Conservation (phyloP, 2,888 invertebrate species). For the Hesperia comma region DNA sequence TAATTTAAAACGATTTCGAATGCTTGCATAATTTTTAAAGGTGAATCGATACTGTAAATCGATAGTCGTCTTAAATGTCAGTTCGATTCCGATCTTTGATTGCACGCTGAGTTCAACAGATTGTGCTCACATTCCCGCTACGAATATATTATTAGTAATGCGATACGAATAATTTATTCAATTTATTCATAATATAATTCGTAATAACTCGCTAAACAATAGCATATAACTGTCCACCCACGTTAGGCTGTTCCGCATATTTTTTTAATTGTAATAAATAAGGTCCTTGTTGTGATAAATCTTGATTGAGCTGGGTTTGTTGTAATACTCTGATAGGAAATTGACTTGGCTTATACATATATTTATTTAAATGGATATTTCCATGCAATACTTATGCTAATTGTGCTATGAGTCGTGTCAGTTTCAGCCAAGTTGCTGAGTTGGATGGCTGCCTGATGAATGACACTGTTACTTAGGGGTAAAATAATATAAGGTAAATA, state of each 20-base stretch:
- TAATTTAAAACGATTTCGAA: slow-evolving; percentile 36
- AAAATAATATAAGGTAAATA: too few relatives aligned
- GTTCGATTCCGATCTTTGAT: slow-evolving; percentile 47
- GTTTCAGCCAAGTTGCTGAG: too few relatives aligned
- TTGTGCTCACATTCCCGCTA: slow-evolving; percentile 44
- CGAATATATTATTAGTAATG: slow-evolving; percentile 35
- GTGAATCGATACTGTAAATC: slow-evolving; percentile 43
- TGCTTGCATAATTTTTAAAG: slow-evolving; percentile 41
- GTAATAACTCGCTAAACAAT: slow-evolving; percentile 34
- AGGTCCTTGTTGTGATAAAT: slow-evolving; percentile 16
- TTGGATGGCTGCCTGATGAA: too few relatives aligned
- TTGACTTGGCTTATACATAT: neutral
- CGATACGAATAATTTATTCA: slow-evolving; percentile 36
- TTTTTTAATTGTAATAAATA: slow-evolving; percentile 35
- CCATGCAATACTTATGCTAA: neutral
- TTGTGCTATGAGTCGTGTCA: neutral
- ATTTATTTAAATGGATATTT: slow-evolving; percentile 40
- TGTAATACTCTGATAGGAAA: slow-evolving; percentile 4
- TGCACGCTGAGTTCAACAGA: slow-evolving; percentile 54
- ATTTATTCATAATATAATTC: slow-evolving; percentile 33
- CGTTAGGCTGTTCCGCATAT: slow-evolving; percentile 29
- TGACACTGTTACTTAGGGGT: too few relatives aligned
- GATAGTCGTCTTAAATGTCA: slow-evolving; percentile 47
- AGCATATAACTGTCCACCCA: slow-evolving; percentile 35
- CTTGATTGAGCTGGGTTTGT: slow-evolving; percentile 13